Conservation (phyloP, 2,888 invertebrate species). For the Synanthedon tipuliformis region DNA sequence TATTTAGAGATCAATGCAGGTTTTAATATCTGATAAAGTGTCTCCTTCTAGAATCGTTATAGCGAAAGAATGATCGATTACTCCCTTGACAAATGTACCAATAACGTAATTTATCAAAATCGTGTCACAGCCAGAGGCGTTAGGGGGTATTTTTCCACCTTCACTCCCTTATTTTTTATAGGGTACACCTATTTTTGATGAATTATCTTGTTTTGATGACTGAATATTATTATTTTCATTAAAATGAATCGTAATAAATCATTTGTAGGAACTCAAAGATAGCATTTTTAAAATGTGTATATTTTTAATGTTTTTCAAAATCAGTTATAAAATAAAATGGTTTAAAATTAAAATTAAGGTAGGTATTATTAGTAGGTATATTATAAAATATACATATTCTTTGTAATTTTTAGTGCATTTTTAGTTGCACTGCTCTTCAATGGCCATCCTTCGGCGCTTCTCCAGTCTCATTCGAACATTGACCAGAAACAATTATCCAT, state of each 20-base stretch:
- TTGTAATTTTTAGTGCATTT: too few species aligned
- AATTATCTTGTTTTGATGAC: slow-evolving; percentile 2
- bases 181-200: slow-evolving; percentile 1
- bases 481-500: too few species aligned
- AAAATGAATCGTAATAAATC: not conserved
- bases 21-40: slow-evolving; percentile 4
- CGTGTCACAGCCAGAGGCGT: not conserved
- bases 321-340: too few species aligned
- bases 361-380: too few species aligned
- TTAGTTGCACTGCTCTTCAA: too few species aligned
- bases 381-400: too few species aligned
- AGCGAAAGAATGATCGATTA: slow-evolving; percentile 15
- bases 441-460: too few species aligned
- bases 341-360: too few species aligned
- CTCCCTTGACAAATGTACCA: slow-evolving; percentile 19
- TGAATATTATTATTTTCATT: not conserved
- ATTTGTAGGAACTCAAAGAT: too few species aligned
- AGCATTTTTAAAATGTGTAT: too few species aligned
- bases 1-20: slow-evolving; percentile 6
- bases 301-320: too few species aligned
- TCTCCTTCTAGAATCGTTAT: slow-evolving; percentile 2
- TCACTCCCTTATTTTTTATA: not conserved
- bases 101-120: slow-evolving; percentile 51
- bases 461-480: too few species aligned
- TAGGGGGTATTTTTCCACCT: not conserved